Evolutionary conservation across 2,888 invertebrate species (phyloP), one percentile per base, ranked within the genome.

Genomic region (Harpalus rubripes): DNA sequence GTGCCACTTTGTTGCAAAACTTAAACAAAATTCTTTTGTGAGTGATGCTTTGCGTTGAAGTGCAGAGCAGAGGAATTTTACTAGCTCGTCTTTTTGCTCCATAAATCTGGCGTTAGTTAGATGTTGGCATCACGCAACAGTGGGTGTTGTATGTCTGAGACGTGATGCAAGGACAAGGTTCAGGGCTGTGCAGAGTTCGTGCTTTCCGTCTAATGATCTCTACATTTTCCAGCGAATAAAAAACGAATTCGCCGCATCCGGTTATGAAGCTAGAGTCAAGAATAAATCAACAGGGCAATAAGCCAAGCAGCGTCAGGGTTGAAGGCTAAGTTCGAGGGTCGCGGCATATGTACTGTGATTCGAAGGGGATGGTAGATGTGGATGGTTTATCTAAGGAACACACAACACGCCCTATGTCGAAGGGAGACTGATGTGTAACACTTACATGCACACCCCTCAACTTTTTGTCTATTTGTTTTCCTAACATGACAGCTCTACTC

Each of bases 201-300:
- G 44, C 44, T 52, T 6, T 16, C 22, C 18, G 41, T 81, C 44
- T 81, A 81, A 81, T 82, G 82, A 82, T 82, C 68, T 82, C 56
- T 82, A 82, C 68, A 82, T 82, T 82, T 82, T 56, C 39, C 58
- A 44, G 56, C n/a, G 52, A 82, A 68, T 58, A 82, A 82, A 82
- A 68, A 82, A 72, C 44, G 63, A 63, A 80, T 63, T 39, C 44
- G 18, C 39, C 80, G 44, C 68, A 68, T 72, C 82, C 52, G 56
- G 82, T 82, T 82, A 82, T 82, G 72, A 72, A 72, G 82, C 65
- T 56, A 12, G 44, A 52, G 44, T 52, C 10, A 52, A 52, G 44
- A 52, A 52, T 52, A 52, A 52, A 52, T 52, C 44, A 52, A 52
- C 44, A 52, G 44, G 44, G 44, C 44, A 52, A 52, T 52, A 52